A percentile compares a stretch with the other conserved stretches of the same genome.
Conservation (phyloP, 2,888 invertebrate species). For the Atrina japonica region DNA sequence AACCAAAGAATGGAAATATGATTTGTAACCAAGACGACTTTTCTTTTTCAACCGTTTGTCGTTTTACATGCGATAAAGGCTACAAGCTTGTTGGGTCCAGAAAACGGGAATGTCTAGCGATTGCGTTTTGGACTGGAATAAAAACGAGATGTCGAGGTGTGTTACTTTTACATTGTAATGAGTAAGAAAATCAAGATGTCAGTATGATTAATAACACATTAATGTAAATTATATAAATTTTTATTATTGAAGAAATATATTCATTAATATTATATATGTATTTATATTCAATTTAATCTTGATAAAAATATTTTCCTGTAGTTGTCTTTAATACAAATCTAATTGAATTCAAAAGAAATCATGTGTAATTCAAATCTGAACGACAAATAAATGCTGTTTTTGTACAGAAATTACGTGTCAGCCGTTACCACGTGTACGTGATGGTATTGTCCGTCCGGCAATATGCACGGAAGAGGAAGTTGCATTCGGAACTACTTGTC, state of each 20-base stretch:
- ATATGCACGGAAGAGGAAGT: conserved; percentile 83
- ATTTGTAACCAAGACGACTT: conserved; percentile 80
- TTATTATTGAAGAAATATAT: no score
- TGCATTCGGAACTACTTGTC: conserved; percentile 84
- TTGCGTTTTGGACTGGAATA: conserved; percentile 87
- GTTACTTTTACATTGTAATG: conserved; percentile 49
- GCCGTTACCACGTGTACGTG: conserved; percentile 82
- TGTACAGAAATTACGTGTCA: conserved; percentile 81
- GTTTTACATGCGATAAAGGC: conserved; percentile 85
- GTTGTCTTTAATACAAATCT: no score
- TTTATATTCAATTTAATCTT: no score
- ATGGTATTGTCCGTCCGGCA: conserved; percentile 83
- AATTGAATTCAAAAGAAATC: no score
- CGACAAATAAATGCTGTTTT: no score
- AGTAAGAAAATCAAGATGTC: no score
- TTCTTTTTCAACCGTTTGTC: conserved; percentile 85
- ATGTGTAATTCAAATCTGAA: no score
- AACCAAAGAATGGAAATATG: conserved; percentile 84
- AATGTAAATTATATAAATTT: no score
- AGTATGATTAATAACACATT: no score
- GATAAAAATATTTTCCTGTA: no score
- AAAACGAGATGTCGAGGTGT: conserved; percentile 86
- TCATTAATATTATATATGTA: no score
- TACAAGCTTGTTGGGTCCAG: conserved; percentile 85
- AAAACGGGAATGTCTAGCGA: conserved; percentile 85